Evolutionary conservation across 2,113 vertebrate genomes (phyloP), one percentile per base, ranked within the genome.

Genomic region (Carollia perspicillata): DNA sequence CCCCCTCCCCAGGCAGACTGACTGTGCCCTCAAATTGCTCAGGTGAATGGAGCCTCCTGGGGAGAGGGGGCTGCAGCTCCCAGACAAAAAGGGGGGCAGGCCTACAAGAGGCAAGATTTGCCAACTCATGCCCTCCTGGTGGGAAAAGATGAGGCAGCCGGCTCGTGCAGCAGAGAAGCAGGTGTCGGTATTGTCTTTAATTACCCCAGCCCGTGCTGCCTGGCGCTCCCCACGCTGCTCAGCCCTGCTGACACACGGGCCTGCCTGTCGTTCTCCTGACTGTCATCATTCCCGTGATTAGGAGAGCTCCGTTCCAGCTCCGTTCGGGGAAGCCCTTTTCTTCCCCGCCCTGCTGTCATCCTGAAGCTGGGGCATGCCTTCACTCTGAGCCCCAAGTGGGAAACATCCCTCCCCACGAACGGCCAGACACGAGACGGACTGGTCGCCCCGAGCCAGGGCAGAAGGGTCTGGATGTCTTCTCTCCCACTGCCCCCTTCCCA

Each of bases 391-490:
- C 66, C 1, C 0, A 14, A 5, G 40, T 20, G 33, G 42, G 78
- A 65, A 71, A 53, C 2, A 18, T 37, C 53, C 53, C 16, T 47
- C 33, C 16, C 33, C 33, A 35, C 51, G 6, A 37, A 75, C 22
- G 26, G 8, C 20, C 0, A 10, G 51, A 20, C 9, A 1, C 17
- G n/a, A 47, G 37, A 72, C 75, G 30, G 14, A n/a, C 53, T 9
- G 35, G 23, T 58, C 68, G n/a, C 30, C 16, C 16, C 0, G 0
- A 44, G 72, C 9, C 17, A 35, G 23, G 10, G 7, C 0, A 0
- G 28, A 40, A 42, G 40, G 40, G 13, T 20, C 83, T 60, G n/a
- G 68, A 47, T 35, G 69, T 53, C 44, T 35, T 77, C 30, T 17
- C 35, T 16, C 65, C 33, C 74, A 23, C n/a, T 22, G 30, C 58